Conservation (phyloP, 2,797 vertebrate species). For the Peromyscus aztecus region DNA sequence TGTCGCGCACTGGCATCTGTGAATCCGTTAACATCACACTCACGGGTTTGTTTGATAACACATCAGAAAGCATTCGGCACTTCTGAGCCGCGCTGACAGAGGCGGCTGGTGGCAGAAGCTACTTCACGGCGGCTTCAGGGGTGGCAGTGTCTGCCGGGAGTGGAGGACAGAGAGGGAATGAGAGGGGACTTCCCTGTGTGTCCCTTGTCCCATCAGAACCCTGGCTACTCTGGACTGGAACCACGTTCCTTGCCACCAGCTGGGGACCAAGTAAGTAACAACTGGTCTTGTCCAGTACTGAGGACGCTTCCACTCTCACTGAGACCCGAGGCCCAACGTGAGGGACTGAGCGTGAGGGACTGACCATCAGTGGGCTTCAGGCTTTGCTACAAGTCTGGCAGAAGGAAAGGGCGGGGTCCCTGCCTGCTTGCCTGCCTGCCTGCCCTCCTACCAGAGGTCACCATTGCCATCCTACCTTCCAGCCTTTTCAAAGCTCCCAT, state of each 20-base stretch:
- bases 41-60: conserved; percentile 41
- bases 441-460: background rate
- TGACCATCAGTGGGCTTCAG: rapidly evolving
- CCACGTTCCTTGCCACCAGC: background rate
- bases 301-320: background rate
- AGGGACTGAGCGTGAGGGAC: background rate
- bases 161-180: background rate
- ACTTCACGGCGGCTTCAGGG: background rate
- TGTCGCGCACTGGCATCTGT: background rate
- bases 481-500: background rate
- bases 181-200: background rate
- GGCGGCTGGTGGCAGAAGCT: background rate
- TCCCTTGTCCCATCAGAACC: background rate
- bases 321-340: rapidly evolving
- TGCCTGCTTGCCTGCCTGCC: no score
- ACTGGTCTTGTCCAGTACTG: background rate
- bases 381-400: background rate
- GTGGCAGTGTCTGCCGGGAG: background rate
- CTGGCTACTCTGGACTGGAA: background rate
- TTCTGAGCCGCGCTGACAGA: background rate
- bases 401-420: background rate
- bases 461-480: background rate
- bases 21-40: background rate
- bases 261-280: background rate
- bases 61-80: conserved; percentile 41